A percentile compares a stretch with the other conserved stretches of the same genome.
Evolutionary conservation across 1,140 invertebrate genomes (phyloP).

Genomic region (Hormaphis cornu): DNA sequence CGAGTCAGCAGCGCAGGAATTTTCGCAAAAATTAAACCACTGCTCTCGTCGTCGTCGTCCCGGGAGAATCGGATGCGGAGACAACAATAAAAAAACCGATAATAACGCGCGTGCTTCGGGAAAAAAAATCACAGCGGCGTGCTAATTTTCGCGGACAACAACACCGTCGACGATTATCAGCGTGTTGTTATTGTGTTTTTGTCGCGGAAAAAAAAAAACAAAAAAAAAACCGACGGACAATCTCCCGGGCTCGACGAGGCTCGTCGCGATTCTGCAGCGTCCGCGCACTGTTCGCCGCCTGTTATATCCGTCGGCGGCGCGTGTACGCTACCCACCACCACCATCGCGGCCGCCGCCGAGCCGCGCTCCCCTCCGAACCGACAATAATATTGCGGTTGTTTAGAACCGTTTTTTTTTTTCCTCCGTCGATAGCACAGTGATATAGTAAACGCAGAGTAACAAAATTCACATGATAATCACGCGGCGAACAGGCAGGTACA

Average conservation of each 20-base stretch:
- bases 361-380: background rate
- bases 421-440: no score
- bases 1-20: no score
- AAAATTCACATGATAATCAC: no score
- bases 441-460: no score
- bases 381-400: background rate
- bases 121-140: slow-evolving; percentile 18
- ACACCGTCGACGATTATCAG: background rate
- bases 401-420: no score
- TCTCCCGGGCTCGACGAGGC: slow-evolving; percentile 4
- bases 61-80: no score
- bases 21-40: no score
- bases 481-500: background rate
- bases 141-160: slow-evolving; percentile 1
- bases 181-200: no score
- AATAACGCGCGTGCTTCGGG: background rate
- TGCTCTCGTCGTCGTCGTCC: no score
- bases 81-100: background rate
- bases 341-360: background rate
- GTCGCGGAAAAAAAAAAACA: background rate
- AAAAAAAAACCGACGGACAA: background rate
- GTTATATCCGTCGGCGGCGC: slow-evolving; percentile 21
- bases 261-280: slow-evolving; percentile 15
- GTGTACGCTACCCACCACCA: no score
- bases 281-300: background rate